Percentiles rank a stretch among this genome's conserved stretches.
These are phyloP conservation scores for Argentina silus DNA, from an alignment of 2,797 vertebrate genomes.

Conservation along the genomic window DNA sequence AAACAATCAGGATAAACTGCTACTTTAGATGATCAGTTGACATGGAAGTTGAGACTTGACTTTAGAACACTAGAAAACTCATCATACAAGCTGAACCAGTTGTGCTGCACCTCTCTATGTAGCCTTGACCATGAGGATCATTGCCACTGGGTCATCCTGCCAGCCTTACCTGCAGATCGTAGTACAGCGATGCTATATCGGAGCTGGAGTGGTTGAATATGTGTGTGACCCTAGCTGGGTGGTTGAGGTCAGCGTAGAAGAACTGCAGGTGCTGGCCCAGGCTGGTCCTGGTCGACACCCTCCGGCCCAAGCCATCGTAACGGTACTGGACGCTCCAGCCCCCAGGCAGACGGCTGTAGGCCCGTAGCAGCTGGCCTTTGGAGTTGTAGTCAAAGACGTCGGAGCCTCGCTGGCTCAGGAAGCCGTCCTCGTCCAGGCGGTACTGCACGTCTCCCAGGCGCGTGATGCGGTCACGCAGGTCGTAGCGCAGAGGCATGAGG, in stretches of 20 bases:
- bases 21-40: no score
- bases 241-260: conserved; percentile 97
- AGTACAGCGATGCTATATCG: conserved; percentile 96
- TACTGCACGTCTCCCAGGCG: conserved; percentile 96
- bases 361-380: conserved; percentile 92
- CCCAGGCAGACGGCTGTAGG: conserved; percentile 89
- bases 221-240: conserved; percentile 92
- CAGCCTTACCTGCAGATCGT: conserved; percentile 87
- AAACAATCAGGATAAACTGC: no score
- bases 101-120: no score
- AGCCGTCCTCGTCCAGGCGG: conserved; percentile 94
- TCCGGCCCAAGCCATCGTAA: conserved; percentile 92
- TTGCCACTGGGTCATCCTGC: not conserved
- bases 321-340: conserved; percentile 97
- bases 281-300: conserved; percentile 95
- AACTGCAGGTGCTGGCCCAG: conserved; percentile 97
- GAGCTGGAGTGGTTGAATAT: conserved; percentile 99
- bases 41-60: no score
- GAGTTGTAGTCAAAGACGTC: conserved; percentile 99
- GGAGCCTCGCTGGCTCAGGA: conserved; percentile 90
- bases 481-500: conserved; percentile 93
- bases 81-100: no score
- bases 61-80: no score
- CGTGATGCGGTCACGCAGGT: conserved; percentile 95
- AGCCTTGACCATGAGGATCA: not conserved